phyloP scores from a whole-genome alignment of 2,113 vertebrate genomes.

The Anser brachyrhynchus region DNA sequence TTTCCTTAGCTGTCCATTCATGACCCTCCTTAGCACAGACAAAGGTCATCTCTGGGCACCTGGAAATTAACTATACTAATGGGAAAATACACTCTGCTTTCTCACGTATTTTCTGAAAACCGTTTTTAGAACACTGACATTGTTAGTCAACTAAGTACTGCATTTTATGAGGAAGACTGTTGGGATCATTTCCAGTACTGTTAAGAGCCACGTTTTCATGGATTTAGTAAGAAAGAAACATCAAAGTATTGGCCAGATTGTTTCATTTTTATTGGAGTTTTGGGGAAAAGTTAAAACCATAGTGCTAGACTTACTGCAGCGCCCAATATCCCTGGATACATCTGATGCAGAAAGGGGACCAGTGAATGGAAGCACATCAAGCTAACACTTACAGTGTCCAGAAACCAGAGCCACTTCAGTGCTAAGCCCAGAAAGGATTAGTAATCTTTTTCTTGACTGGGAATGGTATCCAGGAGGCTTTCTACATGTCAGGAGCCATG shows the following conservation, averaged over 20 bases:
- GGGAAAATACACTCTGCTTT: not conserved
- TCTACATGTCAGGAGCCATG: not conserved
- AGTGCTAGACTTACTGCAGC: not conserved
- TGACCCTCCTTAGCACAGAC: not conserved
- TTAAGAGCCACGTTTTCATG: not conserved
- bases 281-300: not conserved
- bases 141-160: slow-evolving; percentile 20
- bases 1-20: slow-evolving; percentile 5
- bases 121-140: not conserved
- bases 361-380: not conserved
- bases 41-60: not conserved
- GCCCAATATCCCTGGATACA: not conserved
- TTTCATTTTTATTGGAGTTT: slow-evolving; percentile 14
- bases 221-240: slow-evolving; percentile 33
- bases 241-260: slow-evolving; percentile 23
- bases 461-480: not conserved
- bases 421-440: not conserved
- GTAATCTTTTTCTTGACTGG: not conserved
- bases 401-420: not conserved
- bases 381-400: not conserved
- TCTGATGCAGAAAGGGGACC: not conserved
- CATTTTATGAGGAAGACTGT: not conserved
- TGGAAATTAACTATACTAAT: slow-evolving; percentile 1
- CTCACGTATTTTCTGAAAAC: not conserved
- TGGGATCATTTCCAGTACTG: slow-evolving; percentile 1